A percentile compares a stretch with the other conserved stretches of the same genome.
These are phyloP conservation scores for Cyprinodon variegatus DNA, from an alignment of 2,113 vertebrate genomes.

Conservation along the genomic window DNA sequence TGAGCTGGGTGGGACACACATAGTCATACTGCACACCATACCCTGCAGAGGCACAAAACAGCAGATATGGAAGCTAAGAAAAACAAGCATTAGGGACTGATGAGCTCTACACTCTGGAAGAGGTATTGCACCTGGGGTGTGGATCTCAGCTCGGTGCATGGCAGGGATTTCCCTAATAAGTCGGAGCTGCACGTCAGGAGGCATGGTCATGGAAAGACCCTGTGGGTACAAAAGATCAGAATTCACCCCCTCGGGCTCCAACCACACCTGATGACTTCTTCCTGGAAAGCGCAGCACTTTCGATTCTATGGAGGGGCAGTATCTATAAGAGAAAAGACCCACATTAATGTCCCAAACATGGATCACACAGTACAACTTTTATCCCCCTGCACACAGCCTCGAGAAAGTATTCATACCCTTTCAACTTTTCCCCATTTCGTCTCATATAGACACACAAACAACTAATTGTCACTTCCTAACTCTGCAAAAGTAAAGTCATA, in stretches of 20 bases:
- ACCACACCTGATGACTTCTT: conserved; percentile 90
- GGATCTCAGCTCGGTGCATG: conserved; percentile 84
- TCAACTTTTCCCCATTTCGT: too few relatives aligned
- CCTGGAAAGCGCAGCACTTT: conserved; percentile 93
- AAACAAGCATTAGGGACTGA: background rate
- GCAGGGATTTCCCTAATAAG: conserved; percentile 87
- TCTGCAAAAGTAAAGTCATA: too few relatives aligned
- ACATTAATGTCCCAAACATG: background rate
- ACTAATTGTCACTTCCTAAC: too few relatives aligned
- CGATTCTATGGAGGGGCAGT: conserved; percentile 95
- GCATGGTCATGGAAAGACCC: conserved; percentile 92
- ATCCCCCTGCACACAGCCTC: too few relatives aligned
- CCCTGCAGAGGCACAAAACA: conserved; percentile 73
- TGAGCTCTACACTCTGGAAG: background rate
- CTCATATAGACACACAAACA: too few relatives aligned
- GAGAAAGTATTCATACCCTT: too few relatives aligned
- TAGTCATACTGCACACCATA: conserved; percentile 97
- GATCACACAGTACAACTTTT: too few relatives aligned
- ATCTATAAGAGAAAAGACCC: conserved; percentile 73
- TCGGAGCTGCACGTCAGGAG: conserved; percentile 87
- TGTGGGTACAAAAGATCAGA: conserved; percentile 93
- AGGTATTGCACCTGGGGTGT: conserved; percentile 84
- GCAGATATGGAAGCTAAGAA: background rate
- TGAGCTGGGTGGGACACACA: conserved; percentile 92
- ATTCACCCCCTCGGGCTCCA: conserved; percentile 93